phyloP scores from a whole-genome alignment of 2,113 vertebrate genomes.

The Myiopsitta monachus region DNA sequence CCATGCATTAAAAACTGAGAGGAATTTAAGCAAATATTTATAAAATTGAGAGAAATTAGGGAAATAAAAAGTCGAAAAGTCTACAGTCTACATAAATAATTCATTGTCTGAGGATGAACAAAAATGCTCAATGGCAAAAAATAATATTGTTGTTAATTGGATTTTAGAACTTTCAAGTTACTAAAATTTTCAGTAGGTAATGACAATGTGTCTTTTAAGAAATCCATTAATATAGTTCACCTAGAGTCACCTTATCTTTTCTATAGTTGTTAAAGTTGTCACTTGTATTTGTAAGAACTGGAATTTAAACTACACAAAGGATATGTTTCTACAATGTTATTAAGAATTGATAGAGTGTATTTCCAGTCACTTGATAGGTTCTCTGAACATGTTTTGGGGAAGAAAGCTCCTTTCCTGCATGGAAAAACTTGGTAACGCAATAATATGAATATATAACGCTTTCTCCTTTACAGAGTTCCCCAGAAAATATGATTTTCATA shows the following conservation, averaged over 20 bases:
- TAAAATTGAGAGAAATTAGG: not conserved
- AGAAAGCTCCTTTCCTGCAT: not conserved
- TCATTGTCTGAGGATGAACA: not conserved
- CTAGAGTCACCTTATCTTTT: not conserved
- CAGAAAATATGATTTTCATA: not conserved
- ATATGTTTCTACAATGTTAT: not conserved
- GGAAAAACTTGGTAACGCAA: not conserved
- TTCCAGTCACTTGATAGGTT: not conserved
- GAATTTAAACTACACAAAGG: not conserved
- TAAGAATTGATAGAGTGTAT: not conserved
- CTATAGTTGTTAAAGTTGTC: not conserved
- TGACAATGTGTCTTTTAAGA: not conserved
- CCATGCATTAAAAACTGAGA: not conserved
- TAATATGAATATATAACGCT: not conserved
- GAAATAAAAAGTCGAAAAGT: not conserved
- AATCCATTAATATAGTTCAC: not conserved
- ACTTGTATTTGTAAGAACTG: not conserved
- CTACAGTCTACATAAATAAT: not conserved
- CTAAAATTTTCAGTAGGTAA: not conserved
- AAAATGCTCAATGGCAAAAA: not conserved
- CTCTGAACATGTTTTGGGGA: not conserved
- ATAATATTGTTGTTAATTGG: not conserved
- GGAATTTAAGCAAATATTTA: slow-evolving; percentile 5
- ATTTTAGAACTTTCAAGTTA: not conserved
- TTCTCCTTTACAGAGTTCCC: not conserved